Evolutionary conservation across 2,888 invertebrate species (phyloP), one percentile per base, ranked within the genome.

Genomic region (Chydorus sphaericus): DNA sequence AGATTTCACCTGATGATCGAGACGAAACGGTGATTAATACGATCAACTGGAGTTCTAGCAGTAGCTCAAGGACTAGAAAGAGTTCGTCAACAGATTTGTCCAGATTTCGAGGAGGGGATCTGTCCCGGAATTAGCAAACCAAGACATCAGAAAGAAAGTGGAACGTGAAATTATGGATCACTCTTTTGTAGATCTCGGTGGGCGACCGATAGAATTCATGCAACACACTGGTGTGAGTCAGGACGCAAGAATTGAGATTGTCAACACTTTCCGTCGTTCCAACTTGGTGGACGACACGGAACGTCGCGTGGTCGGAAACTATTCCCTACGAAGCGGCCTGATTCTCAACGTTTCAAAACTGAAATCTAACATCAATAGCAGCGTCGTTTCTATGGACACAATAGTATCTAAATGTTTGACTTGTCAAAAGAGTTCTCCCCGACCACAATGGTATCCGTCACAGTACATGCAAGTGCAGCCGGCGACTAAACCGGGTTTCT

Each of bases 1-100:
- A 31, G 14, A 33, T 52, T 18, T 23, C 64, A 14, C 61, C 62
- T n/a, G 63, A 52, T 18, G 36, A 52, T 33, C 52, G 23, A 7
- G 52, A 31, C 52, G 31, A 50, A n/a, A 16, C 52, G 7, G 36
- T 66, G 0, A 60, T 68, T 18, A 65, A 67, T 16, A 69, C 68
- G n/a, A 67, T 70, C 29, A 68, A 70, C 59, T n/a, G 66, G 70
- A n/a, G 68, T 71, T 2, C 65, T 66, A 53, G 65, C 70, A 3
- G 52, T 70, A n/a, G 67, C 68, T 10, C 64, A 68, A 44, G 69
- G 66, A 7, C 58, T 70, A 7, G 66, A 68, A 49, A 59, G 62
- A 4, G 66, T 68, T 0, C 62, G 68, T 6, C 55, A 63, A 20
- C 62, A 65, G 50, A 54, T 65, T 6, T 65, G 65, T 55, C 63